These are phyloP conservation scores for Loxodonta africana DNA, from an alignment of 2,113 vertebrate genomes.

Conservation along the genomic window DNA sequence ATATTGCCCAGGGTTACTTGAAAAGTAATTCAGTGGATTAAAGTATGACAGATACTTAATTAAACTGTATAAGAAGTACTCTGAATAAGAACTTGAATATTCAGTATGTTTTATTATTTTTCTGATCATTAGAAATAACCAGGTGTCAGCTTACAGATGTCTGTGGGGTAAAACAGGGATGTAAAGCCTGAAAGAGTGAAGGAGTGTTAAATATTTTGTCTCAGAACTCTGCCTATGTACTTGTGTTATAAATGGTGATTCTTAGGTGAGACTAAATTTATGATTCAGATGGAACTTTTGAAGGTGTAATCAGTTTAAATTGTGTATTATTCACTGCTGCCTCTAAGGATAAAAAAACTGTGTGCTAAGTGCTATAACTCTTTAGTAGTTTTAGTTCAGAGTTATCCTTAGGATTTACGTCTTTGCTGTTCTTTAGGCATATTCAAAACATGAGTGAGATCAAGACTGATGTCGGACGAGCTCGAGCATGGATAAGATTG, in stretches of 20 bases:
- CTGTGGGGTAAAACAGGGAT: not conserved
- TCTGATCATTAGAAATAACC: not conserved
- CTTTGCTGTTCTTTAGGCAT: constrained; percentile 89
- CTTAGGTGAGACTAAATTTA: not conserved
- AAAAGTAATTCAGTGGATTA: constrained; percentile 40
- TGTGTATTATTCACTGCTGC: not conserved
- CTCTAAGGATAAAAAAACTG: not conserved
- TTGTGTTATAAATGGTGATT: not conserved
- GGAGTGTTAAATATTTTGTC: not conserved
- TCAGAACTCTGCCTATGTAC: not conserved
- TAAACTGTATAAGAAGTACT: not conserved
- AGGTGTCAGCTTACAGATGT: not conserved
- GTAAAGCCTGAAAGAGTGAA: not conserved
- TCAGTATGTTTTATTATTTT: not conserved
- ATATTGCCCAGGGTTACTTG: not conserved
- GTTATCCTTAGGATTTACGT: not conserved
- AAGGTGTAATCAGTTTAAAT: not conserved
- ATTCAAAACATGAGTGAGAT: constrained; percentile 97
- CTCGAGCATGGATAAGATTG: constrained; percentile 97
- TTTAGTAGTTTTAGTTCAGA: not conserved
- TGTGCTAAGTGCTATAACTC: not conserved
- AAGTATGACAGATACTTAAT: constrained; percentile 8
- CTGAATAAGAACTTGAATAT: constrained; percentile 4
- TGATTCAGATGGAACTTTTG: not conserved
- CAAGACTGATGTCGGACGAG: constrained; percentile 96